These are phyloP conservation scores for Neoaliturus tenellus DNA, from an alignment of 2,888 invertebrate species.

Conservation along the genomic window DNA sequence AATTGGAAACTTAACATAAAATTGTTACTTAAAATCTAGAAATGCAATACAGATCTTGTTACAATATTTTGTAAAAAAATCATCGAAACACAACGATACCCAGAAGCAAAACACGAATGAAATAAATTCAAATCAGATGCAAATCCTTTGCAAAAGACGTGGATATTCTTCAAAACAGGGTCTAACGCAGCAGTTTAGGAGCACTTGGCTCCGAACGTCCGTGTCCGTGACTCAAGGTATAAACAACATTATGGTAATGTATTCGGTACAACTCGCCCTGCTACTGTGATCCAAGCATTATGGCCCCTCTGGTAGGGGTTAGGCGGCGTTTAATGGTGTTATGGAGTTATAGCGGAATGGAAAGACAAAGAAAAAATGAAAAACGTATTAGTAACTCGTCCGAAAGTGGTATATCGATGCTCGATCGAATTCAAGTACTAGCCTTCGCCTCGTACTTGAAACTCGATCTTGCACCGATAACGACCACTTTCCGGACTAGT, in stretches of 20 bases:
- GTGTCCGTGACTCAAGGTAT: constrained; percentile 17
- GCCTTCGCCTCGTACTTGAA: no score
- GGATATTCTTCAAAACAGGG: neutral
- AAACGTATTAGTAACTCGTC: no score
- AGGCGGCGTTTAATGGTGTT: neutral
- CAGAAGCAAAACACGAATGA: neutral
- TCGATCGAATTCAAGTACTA: no score
- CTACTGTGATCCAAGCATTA: neutral
- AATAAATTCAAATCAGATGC: neutral
- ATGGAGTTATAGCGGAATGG: no score
- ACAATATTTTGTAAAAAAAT: no score
- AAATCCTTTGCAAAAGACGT: neutral
- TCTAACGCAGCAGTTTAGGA: neutral
- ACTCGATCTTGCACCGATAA: no score
- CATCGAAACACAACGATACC: neutral
- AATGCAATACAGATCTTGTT: no score
- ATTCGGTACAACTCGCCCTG: neutral
- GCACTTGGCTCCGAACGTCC: neutral
- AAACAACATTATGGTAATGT: constrained; percentile 37
- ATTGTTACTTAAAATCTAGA: no score
- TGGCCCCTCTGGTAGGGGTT: neutral
- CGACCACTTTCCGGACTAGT: no score
- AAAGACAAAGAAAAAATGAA: no score
- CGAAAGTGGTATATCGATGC: no score
- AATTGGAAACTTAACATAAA: no score